phyloP scores from a whole-genome alignment of 2,797 vertebrate species.

The Scyliorhinus canicula region DNA sequence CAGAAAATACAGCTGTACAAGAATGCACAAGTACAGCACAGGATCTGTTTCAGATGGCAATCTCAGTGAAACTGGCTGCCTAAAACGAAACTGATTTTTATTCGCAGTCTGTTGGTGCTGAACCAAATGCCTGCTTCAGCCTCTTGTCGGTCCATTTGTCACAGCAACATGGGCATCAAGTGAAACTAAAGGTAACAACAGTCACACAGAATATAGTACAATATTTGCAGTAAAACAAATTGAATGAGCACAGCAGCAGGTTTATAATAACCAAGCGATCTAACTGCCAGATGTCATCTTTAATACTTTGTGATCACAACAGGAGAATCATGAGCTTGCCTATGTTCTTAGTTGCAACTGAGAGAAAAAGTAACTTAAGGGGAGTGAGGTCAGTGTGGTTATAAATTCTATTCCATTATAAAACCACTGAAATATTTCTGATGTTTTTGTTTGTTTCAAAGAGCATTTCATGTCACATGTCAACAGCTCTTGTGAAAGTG shows the following conservation, averaged over 20 bases:
- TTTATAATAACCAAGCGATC: neutral
- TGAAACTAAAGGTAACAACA: neutral
- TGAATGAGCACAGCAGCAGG: neutral
- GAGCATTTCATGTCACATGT: neutral
- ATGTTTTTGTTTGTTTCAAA: neutral
- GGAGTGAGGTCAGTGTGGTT: neutral
- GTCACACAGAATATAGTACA: neutral
- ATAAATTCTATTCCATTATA: neutral
- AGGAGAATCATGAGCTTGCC: neutral
- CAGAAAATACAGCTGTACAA: slow-evolving; percentile 25
- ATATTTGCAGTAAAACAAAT: neutral
- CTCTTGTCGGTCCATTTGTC: neutral
- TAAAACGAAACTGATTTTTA: neutral
- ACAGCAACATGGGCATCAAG: neutral
- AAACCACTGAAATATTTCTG: neutral
- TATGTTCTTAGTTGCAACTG: neutral
- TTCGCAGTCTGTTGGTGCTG: neutral
- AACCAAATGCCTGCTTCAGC: neutral
- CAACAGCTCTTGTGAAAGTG: neutral
- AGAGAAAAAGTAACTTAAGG: neutral
- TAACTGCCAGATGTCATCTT: neutral
- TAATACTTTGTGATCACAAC: neutral
- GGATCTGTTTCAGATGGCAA: neutral
- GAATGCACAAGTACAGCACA: neutral
- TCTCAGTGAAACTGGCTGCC: neutral